Evolutionary conservation across 2,113 vertebrate species (phyloP).

Genomic region (Bagarius yarrelli): DNA sequence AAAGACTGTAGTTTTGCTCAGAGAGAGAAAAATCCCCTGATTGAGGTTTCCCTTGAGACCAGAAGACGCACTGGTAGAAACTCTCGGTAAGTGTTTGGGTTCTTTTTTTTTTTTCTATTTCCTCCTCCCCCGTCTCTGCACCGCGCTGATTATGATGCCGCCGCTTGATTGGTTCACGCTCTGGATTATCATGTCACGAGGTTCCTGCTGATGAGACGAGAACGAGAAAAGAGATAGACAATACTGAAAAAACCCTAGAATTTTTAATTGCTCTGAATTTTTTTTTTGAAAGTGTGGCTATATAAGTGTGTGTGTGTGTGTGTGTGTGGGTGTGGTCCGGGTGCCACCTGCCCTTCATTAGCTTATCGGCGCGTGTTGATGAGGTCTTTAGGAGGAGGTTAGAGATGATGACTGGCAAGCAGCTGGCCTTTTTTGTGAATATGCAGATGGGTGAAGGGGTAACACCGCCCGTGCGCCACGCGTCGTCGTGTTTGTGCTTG

Average conservation of each 20-base stretch:
- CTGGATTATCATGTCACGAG: slow-evolving; percentile 79
- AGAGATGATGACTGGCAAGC: slow-evolving; percentile 63
- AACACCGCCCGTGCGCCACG: slow-evolving; percentile 61
- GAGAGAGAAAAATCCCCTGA: slow-evolving; percentile 61
- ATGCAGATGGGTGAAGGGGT: slow-evolving; percentile 72
- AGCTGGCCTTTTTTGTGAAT: slow-evolving; percentile 73
- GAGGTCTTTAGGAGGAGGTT: slow-evolving; percentile 66
- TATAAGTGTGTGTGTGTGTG: slow-evolving; percentile 46
- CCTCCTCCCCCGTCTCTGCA: slow-evolving; percentile 52
- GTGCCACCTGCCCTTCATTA: slow-evolving; percentile 55
- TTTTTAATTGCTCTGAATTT: background rate
- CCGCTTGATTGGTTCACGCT: slow-evolving; percentile 80
- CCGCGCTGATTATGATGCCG: slow-evolving; percentile 74
- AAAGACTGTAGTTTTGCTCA: slow-evolving; percentile 67
- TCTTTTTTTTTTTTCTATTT: slow-evolving; percentile 59
- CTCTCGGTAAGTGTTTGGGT: slow-evolving; percentile 76
- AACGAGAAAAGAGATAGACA: slow-evolving; percentile 43
- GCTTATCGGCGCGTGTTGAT: slow-evolving; percentile 67
- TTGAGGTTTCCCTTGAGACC: slow-evolving; percentile 65
- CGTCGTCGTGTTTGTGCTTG: slow-evolving; percentile 81
- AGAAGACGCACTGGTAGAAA: slow-evolving; percentile 69
- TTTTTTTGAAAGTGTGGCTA: slow-evolving; percentile 3
- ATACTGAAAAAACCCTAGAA: slow-evolving; percentile 29
- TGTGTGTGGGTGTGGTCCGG: slow-evolving; percentile 46
- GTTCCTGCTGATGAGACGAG: slow-evolving; percentile 80